phyloP scores from a whole-genome alignment of 2,888 invertebrate genomes.

The Meteorus colon region DNA sequence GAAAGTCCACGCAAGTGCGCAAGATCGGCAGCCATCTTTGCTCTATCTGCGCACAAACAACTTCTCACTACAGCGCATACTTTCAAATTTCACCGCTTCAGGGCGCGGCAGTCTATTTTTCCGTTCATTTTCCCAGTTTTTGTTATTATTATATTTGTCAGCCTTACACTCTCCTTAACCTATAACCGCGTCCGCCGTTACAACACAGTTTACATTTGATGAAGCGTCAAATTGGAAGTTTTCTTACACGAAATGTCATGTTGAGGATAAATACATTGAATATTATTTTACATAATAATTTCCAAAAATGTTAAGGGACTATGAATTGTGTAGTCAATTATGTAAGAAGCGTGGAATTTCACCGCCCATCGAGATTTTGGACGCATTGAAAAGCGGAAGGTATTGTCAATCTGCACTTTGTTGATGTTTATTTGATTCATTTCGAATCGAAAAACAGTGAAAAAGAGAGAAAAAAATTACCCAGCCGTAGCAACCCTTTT shows the following conservation, averaged over 20 bases:
- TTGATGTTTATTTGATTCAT: background rate
- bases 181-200: background rate
- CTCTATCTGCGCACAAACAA: background rate
- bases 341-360: constrained; percentile 61
- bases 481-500: too few relatives aligned
- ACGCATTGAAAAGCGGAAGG: constrained; percentile 63
- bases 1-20: background rate
- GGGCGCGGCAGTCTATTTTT: background rate
- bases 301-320: constrained; percentile 61
- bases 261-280: background rate
- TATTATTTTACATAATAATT: background rate
- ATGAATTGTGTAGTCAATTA: constrained; percentile 61
- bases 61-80: background rate
- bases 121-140: background rate
- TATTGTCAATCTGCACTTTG: constrained; percentile 48
- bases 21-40: background rate
- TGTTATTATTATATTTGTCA: background rate
- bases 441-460: too few relatives aligned
- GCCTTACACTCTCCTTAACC: background rate
- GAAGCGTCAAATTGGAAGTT: background rate
- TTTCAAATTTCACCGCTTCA: constrained; percentile 1
- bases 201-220: background rate
- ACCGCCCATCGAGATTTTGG: constrained; percentile 59
- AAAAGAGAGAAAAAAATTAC: too few relatives aligned
- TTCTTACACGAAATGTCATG: background rate